phyloP scores from a whole-genome alignment of 2,888 invertebrate genomes.

The Orthosia gothica region DNA sequence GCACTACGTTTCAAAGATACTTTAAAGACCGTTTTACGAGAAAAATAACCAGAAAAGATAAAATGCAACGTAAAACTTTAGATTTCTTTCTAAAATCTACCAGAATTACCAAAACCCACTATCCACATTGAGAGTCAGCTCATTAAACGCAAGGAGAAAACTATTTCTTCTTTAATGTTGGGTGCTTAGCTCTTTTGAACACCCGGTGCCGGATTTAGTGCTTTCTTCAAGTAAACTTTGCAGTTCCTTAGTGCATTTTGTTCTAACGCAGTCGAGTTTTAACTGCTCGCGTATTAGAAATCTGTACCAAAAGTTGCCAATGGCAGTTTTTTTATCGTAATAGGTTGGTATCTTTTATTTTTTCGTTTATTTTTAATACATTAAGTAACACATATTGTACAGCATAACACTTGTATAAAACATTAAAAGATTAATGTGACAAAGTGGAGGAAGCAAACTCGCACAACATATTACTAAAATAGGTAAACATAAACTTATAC shows the following conservation, averaged over 20 bases:
- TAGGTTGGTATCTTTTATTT: no score
- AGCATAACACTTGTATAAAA: no score
- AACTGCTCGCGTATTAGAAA: background rate
- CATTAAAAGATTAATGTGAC: no score
- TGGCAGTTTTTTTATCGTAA: background rate
- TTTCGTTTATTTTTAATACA: no score
- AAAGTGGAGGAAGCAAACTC: no score
- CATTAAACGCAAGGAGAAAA: conserved; percentile 16
- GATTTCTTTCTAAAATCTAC: background rate
- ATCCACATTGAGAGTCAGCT: background rate
- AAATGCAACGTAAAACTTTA: background rate
- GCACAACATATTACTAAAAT: no score
- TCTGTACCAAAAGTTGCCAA: background rate
- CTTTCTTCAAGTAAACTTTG: conserved; percentile 31
- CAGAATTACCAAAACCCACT: background rate
- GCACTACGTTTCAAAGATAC: no score
- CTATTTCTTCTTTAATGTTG: conserved; percentile 21
- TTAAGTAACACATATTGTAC: no score
- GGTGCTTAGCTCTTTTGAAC: conserved; percentile 30
- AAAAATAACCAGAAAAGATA: background rate
- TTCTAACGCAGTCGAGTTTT: conserved; percentile 4
- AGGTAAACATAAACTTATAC: no score
- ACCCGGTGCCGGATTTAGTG: conserved; percentile 18
- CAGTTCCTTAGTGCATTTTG: conserved; percentile 32
- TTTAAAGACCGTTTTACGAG: no score